A percentile compares a stretch with the other conserved stretches of the same genome.
phyloP scores from a whole-genome alignment of 2,113 vertebrate genomes.

The Girardinichthys multiradiatus region DNA sequence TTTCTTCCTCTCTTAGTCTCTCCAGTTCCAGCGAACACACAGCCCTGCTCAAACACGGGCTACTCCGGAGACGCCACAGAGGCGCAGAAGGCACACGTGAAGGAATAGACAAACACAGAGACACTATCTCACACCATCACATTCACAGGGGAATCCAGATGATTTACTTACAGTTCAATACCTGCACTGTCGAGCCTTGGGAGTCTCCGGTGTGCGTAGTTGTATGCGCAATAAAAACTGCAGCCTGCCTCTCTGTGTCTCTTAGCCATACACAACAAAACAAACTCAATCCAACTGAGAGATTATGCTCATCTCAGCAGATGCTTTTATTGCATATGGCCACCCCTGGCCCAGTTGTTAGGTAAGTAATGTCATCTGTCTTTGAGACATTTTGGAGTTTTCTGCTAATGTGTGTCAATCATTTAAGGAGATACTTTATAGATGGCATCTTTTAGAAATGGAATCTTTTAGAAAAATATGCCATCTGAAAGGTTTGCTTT shows the following conservation, averaged over 20 bases:
- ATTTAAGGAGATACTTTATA: neutral
- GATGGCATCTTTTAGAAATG: no score
- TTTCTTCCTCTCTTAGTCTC: neutral
- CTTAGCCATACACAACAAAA: slow-evolving; percentile 29
- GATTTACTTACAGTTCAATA: slow-evolving; percentile 69
- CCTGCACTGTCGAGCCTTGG: slow-evolving; percentile 38
- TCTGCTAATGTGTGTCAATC: slow-evolving; percentile 15
- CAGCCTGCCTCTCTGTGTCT: slow-evolving; percentile 29
- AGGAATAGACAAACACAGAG: slow-evolving; percentile 39
- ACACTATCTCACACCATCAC: slow-evolving; percentile 24
- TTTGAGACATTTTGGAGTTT: slow-evolving; percentile 20
- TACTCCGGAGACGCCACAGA: slow-evolving; percentile 54
- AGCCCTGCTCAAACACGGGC: slow-evolving; percentile 38
- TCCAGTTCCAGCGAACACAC: slow-evolving; percentile 8
- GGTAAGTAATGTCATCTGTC: neutral
- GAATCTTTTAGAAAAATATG: no score
- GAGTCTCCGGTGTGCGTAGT: slow-evolving; percentile 58
- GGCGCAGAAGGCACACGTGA: slow-evolving; percentile 49
- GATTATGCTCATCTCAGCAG: slow-evolving; percentile 41
- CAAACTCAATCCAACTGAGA: slow-evolving; percentile 46
- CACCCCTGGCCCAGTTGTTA: slow-evolving; percentile 27
- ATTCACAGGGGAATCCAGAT: slow-evolving; percentile 44
- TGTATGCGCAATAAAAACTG: slow-evolving; percentile 48
- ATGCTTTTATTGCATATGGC: slow-evolving; percentile 34
- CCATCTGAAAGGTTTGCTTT: no score